Evolutionary conservation across 2,113 vertebrate genomes (phyloP), one percentile per base, ranked within the genome.

Genomic region (Aplodontia rufa): DNA sequence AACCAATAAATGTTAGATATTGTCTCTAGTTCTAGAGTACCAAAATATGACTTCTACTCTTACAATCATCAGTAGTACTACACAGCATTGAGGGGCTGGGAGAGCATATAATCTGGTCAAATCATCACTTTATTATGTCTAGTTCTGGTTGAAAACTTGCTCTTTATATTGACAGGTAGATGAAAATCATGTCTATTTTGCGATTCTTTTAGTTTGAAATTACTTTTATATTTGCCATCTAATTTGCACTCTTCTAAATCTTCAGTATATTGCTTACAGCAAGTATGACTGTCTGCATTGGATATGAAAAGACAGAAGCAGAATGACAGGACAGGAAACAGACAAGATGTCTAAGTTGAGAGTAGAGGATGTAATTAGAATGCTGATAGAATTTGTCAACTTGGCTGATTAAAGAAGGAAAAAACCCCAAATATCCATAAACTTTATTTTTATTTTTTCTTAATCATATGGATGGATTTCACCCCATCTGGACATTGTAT

Each of bases 11-110:
- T 51, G 7, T 62, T 40, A n/a, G 19, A 19, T 19, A 8, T 9
- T 28, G 42, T 93, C 26, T 24, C 14, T 74, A 37, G 37, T n/a
- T 68, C 19, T 72, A 4, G 3, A 45, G 26, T 10, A 32, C 1
- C 28, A 6, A 2, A 74, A 58, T 8, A 19, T 1, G 35, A 86
- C 24, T 72, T 40, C n/a, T 72, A 26, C 16, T 66, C 3, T 11
- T 13, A 17, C n/a, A 74, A 7, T 16, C 32, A 1, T 42, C 14
- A 16, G 10, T 60, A 30, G 7, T 13, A 51, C 2, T n/a, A n/a
- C 2, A 28, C 0, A 17, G 17, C 32, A 8, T 24, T 71, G 49
- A 51, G 8, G 1, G 5, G 20, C 2, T 14, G 49, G 3, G 26
- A 64, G 0, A 76, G 7, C 90, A 5, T 1, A 53, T n/a, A 49